phyloP scores from a whole-genome alignment of 53 echinoderm and acorn worm genomes.

The Hippasteria phrygiana region DNA sequence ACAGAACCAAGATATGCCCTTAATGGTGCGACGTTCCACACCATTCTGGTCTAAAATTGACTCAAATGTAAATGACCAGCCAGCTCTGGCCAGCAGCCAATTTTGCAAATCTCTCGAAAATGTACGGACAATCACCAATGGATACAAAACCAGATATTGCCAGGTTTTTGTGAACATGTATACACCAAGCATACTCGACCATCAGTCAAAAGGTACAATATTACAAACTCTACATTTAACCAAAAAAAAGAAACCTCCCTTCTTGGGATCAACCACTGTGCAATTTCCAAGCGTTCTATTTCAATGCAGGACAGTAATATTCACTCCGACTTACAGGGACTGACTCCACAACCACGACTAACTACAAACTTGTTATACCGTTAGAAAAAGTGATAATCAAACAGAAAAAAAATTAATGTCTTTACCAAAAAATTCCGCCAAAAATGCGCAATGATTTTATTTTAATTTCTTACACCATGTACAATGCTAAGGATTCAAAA shows the following conservation, averaged over 20 bases:
- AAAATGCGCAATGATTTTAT: conserved; percentile 67
- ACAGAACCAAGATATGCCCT: not conserved
- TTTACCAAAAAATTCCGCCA: conserved; percentile 64
- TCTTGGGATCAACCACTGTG: no score
- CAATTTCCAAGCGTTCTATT: not conserved
- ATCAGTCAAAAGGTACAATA: not conserved
- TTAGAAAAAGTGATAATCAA: conserved; percentile 57
- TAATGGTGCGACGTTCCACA: not conserved
- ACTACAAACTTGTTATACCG: not conserved
- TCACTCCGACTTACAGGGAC: not conserved
- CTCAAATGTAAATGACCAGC: no score
- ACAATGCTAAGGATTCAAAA: conserved; percentile 56
- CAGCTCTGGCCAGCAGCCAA: no score
- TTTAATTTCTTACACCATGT: conserved; percentile 65
- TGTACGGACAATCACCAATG: no score
- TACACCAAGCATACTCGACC: not conserved
- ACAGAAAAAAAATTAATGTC: conserved; percentile 25
- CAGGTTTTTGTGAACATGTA: not conserved
- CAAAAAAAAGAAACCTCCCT: no score
- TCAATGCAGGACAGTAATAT: not conserved
- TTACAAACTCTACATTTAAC: no score
- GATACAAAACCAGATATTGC: not conserved
- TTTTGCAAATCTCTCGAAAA: no score
- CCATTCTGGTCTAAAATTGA: no score
- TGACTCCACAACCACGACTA: not conserved